phyloP scores from a whole-genome alignment of 2,113 vertebrate species.

The Chaetorhynchus papuensis region DNA sequence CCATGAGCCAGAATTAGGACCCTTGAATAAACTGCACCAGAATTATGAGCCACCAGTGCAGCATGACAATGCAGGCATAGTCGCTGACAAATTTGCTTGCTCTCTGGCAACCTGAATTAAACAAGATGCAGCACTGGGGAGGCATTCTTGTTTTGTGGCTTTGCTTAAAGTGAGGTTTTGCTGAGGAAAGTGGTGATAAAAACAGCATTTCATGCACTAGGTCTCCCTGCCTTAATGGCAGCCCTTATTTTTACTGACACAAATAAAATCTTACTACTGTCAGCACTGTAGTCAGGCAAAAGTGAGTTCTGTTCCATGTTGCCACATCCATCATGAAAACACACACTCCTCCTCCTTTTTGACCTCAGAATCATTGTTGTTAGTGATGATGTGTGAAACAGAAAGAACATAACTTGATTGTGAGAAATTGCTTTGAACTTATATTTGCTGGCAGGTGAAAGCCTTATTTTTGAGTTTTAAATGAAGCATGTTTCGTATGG shows the following conservation, averaged over 20 bases:
- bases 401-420: conserved; percentile 25
- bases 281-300: conserved; percentile 9
- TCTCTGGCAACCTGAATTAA: conserved; percentile 1
- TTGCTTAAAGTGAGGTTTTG: conserved; percentile 15
- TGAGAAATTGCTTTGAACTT: conserved; percentile 37
- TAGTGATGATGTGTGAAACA: conserved; percentile 32
- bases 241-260: conserved; percentile 45
- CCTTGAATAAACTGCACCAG: not conserved
- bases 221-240: not conserved
- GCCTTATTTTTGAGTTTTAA: conserved; percentile 32
- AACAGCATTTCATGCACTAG: not conserved
- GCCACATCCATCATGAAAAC: conserved; percentile 18
- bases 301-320: conserved; percentile 16
- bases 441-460: conserved; percentile 7
- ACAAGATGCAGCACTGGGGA: not conserved
- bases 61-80: not conserved
- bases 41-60: not conserved
- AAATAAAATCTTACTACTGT: conserved; percentile 54
- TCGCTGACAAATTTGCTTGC: not conserved
- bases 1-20: not conserved
- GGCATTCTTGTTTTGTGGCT: conserved; percentile 13
- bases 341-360: not conserved
- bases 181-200: conserved; percentile 25
- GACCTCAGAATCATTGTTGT: conserved; percentile 25
- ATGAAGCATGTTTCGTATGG: not conserved